phyloP scores from a whole-genome alignment of 2,888 invertebrate genomes.

The Zaprionus lineosus region DNA sequence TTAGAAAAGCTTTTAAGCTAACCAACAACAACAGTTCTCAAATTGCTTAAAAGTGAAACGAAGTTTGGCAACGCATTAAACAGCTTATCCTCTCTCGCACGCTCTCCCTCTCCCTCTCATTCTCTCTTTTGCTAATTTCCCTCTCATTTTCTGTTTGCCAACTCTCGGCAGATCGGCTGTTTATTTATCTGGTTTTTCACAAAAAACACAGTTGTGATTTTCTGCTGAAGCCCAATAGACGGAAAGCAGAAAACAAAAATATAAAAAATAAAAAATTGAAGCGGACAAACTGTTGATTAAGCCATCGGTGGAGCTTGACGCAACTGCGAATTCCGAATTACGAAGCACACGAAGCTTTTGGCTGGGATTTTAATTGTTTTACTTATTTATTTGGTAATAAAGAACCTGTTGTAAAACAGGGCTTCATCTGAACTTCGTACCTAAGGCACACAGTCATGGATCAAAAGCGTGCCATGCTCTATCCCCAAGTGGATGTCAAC shows the following conservation, averaged over 20 bases:
- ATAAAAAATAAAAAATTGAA: slow-evolving; percentile 17
- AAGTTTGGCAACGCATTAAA: no score
- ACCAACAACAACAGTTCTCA: no score
- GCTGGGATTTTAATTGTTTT: slow-evolving; percentile 26
- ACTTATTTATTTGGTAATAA: not conserved
- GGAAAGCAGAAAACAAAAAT: slow-evolving; percentile 59
- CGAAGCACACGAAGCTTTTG: slow-evolving; percentile 43
- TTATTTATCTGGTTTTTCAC: slow-evolving; percentile 13
- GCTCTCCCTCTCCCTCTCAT: slow-evolving; percentile 19
- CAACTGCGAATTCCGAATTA: slow-evolving; percentile 42
- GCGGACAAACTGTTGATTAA: slow-evolving; percentile 8
- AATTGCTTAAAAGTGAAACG: no score
- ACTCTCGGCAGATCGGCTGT: slow-evolving; percentile 17
- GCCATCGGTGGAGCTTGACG: slow-evolving; percentile 14
- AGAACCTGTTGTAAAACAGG: slow-evolving; percentile 35
- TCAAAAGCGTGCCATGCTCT: slow-evolving; percentile 81
- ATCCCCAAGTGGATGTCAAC: slow-evolving; percentile 75
- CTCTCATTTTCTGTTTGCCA: not conserved
- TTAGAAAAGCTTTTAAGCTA: slow-evolving; percentile 43
- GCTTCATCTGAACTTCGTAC: slow-evolving; percentile 57
- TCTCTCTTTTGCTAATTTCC: not conserved
- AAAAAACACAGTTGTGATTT: slow-evolving; percentile 53
- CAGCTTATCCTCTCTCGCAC: no score
- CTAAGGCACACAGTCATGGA: slow-evolving; percentile 64
- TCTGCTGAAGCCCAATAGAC: no score